Evolutionary conservation across 2,888 invertebrate species (phyloP).

Genomic region (Sisyra terminalis): DNA sequence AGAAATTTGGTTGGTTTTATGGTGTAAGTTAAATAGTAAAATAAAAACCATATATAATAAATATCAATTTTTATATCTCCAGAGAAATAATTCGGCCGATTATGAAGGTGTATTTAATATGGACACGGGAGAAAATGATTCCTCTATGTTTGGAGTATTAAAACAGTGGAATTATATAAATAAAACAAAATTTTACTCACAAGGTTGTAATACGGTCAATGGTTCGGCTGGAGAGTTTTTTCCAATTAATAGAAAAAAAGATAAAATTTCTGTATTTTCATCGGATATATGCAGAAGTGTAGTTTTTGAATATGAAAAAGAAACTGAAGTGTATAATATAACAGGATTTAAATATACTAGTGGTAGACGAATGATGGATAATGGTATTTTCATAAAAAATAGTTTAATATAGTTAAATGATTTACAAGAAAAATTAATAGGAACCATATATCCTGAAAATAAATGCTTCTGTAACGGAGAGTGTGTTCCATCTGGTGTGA

Average conservation of each 20-base stretch:
- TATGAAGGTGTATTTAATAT: conserved; percentile 66
- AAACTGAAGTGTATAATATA: conserved; percentile 38
- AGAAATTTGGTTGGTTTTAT: conserved; percentile 80
- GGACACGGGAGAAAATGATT: conserved; percentile 46
- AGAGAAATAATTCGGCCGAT: conserved; percentile 60
- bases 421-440: conserved; percentile 25
- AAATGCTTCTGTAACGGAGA: conserved; percentile 57
- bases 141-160: conserved; percentile 47
- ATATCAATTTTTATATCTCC: conserved; percentile 15
- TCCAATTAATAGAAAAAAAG: conserved; percentile 43
- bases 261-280: conserved; percentile 43
- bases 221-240: conserved; percentile 73
- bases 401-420: neutral
- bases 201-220: conserved; percentile 39
- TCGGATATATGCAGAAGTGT: conserved; percentile 61
- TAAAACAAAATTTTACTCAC: conserved; percentile 31
- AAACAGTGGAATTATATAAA: conserved; percentile 54
- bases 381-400: too few species aligned
- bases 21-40: conserved; percentile 24
- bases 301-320: conserved; percentile 40
- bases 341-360: conserved; percentile 49
- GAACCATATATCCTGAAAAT: conserved; percentile 39
- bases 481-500: conserved; percentile 53
- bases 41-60: neutral
- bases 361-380: conserved; percentile 45